Evolutionary conservation across 2,113 vertebrate species (phyloP).

Genomic region (Eidolon helvum): DNA sequence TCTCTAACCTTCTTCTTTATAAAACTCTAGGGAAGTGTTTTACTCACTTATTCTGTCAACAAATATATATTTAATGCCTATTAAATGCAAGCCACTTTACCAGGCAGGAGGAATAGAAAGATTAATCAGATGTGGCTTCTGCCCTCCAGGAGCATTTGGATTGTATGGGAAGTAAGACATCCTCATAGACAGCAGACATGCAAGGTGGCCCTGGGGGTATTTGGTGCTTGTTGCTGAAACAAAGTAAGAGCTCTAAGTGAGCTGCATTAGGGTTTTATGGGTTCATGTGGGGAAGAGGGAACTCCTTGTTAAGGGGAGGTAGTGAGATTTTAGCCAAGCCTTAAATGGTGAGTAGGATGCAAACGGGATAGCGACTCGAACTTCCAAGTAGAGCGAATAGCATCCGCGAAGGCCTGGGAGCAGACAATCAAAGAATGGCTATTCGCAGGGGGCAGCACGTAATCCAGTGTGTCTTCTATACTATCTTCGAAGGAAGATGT

Average conservation of each 20-base stretch:
- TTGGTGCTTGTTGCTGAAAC: not conserved
- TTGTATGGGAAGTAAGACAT: not conserved
- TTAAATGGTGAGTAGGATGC: not conserved
- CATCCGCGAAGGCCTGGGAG: not conserved
- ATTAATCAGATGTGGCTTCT: slow-evolving; percentile 23
- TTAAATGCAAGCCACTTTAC: slow-evolving; percentile 42
- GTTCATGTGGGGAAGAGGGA: not conserved
- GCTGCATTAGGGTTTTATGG: not conserved
- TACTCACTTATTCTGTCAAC: slow-evolving; percentile 58
- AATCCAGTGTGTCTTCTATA: not conserved
- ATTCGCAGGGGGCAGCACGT: not conserved
- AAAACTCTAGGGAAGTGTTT: slow-evolving; percentile 59
- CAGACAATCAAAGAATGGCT: not conserved
- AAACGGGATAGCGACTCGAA: not conserved
- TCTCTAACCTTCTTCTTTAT: slow-evolving; percentile 16
- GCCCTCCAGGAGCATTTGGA: not conserved
- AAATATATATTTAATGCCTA: slow-evolving; percentile 59
- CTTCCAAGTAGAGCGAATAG: not conserved
- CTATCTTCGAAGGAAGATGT: not conserved
- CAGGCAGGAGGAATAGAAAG: slow-evolving; percentile 1
- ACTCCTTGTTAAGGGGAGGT: not conserved
- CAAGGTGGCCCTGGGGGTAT: rapidly evolving
- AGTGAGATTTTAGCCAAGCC: not conserved
- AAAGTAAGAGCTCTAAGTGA: not conserved
- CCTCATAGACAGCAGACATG: not conserved